Evolutionary conservation across 2,888 invertebrate species (phyloP).

Genomic region (Chromoteleia sp.): DNA sequence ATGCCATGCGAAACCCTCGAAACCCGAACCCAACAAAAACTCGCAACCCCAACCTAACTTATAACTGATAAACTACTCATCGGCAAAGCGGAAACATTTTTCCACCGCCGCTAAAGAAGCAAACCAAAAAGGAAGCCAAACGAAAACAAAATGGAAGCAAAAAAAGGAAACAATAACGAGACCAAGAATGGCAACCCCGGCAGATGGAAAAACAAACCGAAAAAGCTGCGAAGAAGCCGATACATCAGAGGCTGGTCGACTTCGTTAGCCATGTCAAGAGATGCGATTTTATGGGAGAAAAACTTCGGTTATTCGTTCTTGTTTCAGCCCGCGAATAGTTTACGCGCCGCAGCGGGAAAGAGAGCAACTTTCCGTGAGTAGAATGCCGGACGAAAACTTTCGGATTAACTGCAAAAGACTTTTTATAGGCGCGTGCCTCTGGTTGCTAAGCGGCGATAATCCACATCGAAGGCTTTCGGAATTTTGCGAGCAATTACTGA

Average conservation of each 20-base stretch:
- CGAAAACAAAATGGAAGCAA: not conserved
- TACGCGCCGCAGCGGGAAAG: slow-evolving; percentile 67
- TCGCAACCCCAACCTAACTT: slow-evolving; percentile 41
- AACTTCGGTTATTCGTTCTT: slow-evolving; percentile 73
- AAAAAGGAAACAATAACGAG: slow-evolving; percentile 16
- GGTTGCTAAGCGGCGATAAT: slow-evolving; percentile 15
- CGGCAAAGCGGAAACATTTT: slow-evolving; percentile 49
- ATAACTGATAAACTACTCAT: slow-evolving; percentile 50
- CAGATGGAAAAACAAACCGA: slow-evolving; percentile 34
- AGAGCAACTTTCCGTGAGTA: slow-evolving; percentile 57
- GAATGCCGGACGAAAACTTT: slow-evolving; percentile 64
- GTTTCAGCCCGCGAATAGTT: slow-evolving; percentile 72
- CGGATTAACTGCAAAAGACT: slow-evolving; percentile 66
- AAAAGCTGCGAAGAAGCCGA: slow-evolving; percentile 44
- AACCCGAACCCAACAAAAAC: slow-evolving; percentile 34
- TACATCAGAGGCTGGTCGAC: slow-evolving; percentile 28
- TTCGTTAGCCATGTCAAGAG: slow-evolving; percentile 60
- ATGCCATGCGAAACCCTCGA: too few relatives aligned
- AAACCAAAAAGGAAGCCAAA: not conserved
- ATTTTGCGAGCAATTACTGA: slow-evolving; percentile 14
- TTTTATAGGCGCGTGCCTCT: slow-evolving; percentile 47
- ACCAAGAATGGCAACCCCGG: slow-evolving; percentile 2
- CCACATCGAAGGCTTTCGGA: slow-evolving; percentile 43
- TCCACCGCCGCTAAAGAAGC: slow-evolving; percentile 7
- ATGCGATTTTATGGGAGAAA: slow-evolving; percentile 73